Evolutionary conservation across 2,797 vertebrate genomes (phyloP), one percentile per base, ranked within the genome.

Genomic region (Artibeus lituratus): DNA sequence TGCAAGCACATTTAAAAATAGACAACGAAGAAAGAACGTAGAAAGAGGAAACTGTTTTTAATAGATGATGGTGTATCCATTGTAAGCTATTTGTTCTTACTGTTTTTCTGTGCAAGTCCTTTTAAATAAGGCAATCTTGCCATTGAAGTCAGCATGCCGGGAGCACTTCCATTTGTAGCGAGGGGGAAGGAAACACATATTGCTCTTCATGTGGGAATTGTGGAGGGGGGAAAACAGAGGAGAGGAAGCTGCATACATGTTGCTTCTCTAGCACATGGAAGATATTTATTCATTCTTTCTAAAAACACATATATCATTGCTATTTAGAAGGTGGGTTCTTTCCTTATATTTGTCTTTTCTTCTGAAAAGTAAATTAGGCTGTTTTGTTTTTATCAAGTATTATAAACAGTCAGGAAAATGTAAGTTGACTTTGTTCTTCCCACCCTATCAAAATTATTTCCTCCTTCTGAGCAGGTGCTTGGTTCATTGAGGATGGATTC

Each of bases 171-270:
- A 22, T 39, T 32, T 67, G 5, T 15, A 15, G 4, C 2, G 4
- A 80, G 53, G 39, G 76, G 32, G 70, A 19, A 83, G 10, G 51
- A 21, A 21, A 7, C 2, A 14, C 2, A 39, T 19, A 0, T 2
- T 11, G 1, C 14, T n/a, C 16, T 49, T 39, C 15, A 9, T 29
- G 10, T 7, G 29, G n/a, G 51, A 6, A 21, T 65, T 67, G 29
- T 19, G 32, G 37, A 29, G 29, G 32, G 37, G n/a, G 59, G 29
- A 5, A 16, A 47, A 51, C 49, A 10, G 18, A 67, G 49, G 51
- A 70, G 14, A n/a, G 35, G 32, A 37, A n/a, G 2, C 9, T 69
- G 29, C 1, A 1, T 29, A 53, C 11, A 0, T 2, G 2, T 70
- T 42, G 21, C 26, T 49, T 19, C 62, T 44, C 1, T 39, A 12